Percentiles rank a stretch among this genome's conserved stretches.
phyloP scores from a whole-genome alignment of 2,888 invertebrate genomes.

The Conus canariensis region DNA sequence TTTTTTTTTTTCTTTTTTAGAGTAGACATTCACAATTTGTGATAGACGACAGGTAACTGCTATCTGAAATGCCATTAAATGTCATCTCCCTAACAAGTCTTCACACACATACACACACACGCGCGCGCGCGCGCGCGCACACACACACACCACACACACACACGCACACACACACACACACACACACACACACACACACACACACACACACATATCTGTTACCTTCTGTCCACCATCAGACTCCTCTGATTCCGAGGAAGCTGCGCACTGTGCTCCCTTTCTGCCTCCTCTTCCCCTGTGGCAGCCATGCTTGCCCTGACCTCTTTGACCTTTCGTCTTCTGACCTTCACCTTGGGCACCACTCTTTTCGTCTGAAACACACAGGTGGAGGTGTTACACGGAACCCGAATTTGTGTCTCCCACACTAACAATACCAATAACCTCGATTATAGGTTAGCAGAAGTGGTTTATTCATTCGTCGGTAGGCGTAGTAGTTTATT shows the following conservation, averaged over 20 bases:
- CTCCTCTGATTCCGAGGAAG: slow-evolving; percentile 17
- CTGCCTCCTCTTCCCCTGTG: neutral
- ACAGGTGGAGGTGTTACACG: neutral
- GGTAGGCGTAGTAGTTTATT: too few species aligned
- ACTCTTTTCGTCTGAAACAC: neutral
- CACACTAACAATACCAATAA: too few species aligned
- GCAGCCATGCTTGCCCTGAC: neutral
- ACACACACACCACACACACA: neutral
- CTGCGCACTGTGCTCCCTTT: neutral
- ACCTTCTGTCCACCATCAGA: slow-evolving; percentile 11
- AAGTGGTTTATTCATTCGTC: too few species aligned
- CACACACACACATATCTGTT: neutral
- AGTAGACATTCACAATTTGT: too few species aligned
- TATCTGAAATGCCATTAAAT: too few species aligned
- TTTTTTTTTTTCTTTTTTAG: too few species aligned
- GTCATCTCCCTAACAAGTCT: too few species aligned
- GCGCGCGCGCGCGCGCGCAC: neutral
- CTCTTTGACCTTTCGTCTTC: neutral
- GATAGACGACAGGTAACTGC: too few species aligned
- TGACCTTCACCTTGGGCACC: neutral
- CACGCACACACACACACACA: neutral
- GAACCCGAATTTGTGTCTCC: too few species aligned
- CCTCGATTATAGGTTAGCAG: too few species aligned
- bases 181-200: neutral
- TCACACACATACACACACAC: neutral